Conservation (phyloP, 2,797 vertebrate genomes). For the Alfaro cultratus region DNA sequence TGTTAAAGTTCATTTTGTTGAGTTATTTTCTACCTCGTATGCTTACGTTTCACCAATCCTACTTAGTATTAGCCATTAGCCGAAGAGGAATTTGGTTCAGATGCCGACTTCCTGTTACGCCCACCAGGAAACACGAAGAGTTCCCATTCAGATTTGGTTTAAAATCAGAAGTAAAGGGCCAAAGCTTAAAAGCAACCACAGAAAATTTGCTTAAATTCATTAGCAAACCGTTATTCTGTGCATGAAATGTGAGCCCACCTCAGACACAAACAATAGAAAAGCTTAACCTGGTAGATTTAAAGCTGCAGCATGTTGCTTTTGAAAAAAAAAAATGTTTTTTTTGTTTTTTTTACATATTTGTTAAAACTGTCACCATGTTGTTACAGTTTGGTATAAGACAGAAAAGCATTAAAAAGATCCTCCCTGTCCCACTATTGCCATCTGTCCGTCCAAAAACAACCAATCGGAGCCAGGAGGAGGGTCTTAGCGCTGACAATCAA, state of each 20-base stretch:
- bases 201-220: not conserved
- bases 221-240: not conserved
- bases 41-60: not conserved
- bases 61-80: not conserved
- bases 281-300: not conserved
- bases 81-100: not conserved
- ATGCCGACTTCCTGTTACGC: not conserved
- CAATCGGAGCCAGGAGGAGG: too few relatives aligned
- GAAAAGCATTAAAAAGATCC: too few relatives aligned
- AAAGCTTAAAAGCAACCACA: not conserved
- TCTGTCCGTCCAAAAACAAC: too few relatives aligned
- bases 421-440: too few relatives aligned
- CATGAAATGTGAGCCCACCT: not conserved
- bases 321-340: too few relatives aligned
- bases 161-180: not conserved
- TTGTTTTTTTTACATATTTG: too few relatives aligned
- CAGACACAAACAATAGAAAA: slow-evolving; percentile 1
- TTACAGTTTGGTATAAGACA: too few relatives aligned
- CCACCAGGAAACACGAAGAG: not conserved
- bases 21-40: slow-evolving; percentile 15
- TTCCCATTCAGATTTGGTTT: not conserved
- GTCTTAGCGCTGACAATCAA: too few relatives aligned
- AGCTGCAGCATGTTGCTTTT: too few relatives aligned
- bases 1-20: not conserved
- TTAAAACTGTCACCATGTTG: too few relatives aligned